Percentiles rank a stretch among this genome's conserved stretches.
phyloP scores from a whole-genome alignment of 2,888 invertebrate genomes.

The Agrotis puta region DNA sequence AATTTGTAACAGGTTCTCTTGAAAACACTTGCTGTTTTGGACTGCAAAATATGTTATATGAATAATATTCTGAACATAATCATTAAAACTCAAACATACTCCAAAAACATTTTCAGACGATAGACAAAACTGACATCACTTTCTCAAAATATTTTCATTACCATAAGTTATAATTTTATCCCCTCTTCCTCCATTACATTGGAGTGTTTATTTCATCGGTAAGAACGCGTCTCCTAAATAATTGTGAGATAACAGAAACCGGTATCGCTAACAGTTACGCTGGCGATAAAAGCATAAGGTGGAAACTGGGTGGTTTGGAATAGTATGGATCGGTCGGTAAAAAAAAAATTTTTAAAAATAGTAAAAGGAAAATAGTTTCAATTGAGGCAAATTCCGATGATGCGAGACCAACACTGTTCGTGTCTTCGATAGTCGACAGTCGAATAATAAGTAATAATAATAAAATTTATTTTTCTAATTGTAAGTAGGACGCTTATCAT shows the following conservation, averaged over 20 bases:
- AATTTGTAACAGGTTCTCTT: too few species aligned
- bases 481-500: too few species aligned
- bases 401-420: background rate
- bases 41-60: background rate
- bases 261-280: conserved; percentile 86
- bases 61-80: background rate
- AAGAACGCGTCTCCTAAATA: conserved; percentile 84
- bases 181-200: conserved; percentile 54
- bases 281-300: conserved; percentile 87
- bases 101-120: background rate
- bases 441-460: background rate
- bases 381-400: background rate
- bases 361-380: background rate
- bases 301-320: conserved; percentile 70
- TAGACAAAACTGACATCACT: conserved; percentile 21
- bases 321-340: conserved; percentile 62
- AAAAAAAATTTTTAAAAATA: background rate
- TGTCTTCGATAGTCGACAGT: background rate
- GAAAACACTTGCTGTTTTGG: background rate
- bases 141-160: conserved; percentile 62
- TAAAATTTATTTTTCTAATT: too few species aligned
- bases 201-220: conserved; percentile 80
- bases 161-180: conserved; percentile 67
- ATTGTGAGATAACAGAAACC: conserved; percentile 81
- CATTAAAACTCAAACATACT: background rate